phyloP scores from a whole-genome alignment of 2,888 invertebrate species.

The Rugalucina vietnamica region DNA sequence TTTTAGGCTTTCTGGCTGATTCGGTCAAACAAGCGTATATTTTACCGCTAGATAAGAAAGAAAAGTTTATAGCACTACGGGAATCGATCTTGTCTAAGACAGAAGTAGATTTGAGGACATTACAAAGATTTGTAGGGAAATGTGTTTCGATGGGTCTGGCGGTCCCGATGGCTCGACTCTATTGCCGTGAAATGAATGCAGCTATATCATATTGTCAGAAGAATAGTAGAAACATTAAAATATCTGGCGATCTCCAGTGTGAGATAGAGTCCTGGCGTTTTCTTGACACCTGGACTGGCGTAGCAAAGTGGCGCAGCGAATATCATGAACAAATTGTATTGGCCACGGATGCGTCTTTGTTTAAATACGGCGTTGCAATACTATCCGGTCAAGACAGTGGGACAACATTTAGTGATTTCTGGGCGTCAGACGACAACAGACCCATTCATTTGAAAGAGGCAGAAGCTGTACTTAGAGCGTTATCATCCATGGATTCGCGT shows the following conservation, averaged over 20 bases:
- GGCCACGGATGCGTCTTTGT: slow-evolving; percentile 48
- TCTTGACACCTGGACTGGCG: slow-evolving; percentile 40
- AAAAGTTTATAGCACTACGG: too few relatives aligned
- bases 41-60: too few relatives aligned
- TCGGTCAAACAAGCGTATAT: too few relatives aligned
- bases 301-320: slow-evolving; percentile 21
- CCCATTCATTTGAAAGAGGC: slow-evolving; percentile 46
- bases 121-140: slow-evolving; percentile 46
- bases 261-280: slow-evolving; percentile 47
- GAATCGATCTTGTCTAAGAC: too few relatives aligned
- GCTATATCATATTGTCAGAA: slow-evolving; percentile 31
- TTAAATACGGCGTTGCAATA: slow-evolving; percentile 27
- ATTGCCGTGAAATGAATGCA: slow-evolving; percentile 43
- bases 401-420: slow-evolving; percentile 22
- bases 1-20: slow-evolving; percentile 41
- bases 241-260: slow-evolving; percentile 5
- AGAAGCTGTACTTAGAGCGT: slow-evolving; percentile 6
- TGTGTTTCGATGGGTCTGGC: slow-evolving; percentile 48
- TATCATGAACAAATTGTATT: slow-evolving; percentile 29
- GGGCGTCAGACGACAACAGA: slow-evolving; percentile 1
- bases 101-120: background rate
- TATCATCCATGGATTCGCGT: background rate
- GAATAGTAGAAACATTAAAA: slow-evolving; percentile 18
- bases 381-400: background rate
- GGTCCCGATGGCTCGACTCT: slow-evolving; percentile 37